Evolutionary conservation across 2,888 invertebrate genomes (phyloP).

Genomic region (Cordylochernes scorpioides): DNA sequence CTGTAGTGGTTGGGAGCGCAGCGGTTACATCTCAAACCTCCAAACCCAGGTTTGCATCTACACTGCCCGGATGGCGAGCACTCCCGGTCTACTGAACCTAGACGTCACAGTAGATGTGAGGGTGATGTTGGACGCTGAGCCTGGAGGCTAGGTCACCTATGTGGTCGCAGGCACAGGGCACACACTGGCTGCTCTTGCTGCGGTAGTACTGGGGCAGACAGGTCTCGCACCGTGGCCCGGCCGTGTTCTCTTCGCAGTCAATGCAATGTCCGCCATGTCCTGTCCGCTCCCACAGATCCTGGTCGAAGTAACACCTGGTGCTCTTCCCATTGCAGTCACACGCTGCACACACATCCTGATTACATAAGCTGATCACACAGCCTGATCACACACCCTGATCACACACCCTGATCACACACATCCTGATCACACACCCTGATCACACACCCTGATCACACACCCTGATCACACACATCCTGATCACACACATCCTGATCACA

Average conservation of each 20-base stretch:
- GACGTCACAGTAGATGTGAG: conserved; percentile 1
- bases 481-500: too few species aligned
- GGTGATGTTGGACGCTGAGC: too few species aligned
- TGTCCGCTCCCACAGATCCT: conserved; percentile 56
- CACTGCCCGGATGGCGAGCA: conserved; percentile 77
- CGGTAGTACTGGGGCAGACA: conserved; percentile 77
- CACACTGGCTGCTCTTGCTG: conserved; percentile 44
- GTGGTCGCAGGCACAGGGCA: conserved; percentile 54
- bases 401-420: too few species aligned
- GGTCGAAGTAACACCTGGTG: conserved; percentile 80
- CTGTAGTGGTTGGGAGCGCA: conserved; percentile 65
- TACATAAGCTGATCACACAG: too few species aligned
- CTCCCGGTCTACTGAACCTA: conserved; percentile 60
- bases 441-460: too few species aligned
- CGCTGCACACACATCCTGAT: too few species aligned
- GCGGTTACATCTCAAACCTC: conserved; percentile 72
- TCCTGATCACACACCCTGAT: too few species aligned
- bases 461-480: too few species aligned
- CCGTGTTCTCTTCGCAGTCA: conserved; percentile 74
- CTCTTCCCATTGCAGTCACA: conserved; percentile 88
- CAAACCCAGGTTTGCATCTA: conserved; percentile 81
- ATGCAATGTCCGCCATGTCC: conserved; percentile 91
- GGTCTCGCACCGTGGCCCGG: conserved; percentile 79
- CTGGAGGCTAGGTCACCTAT: too few species aligned
- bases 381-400: too few species aligned